Conservation (phyloP, 2,888 invertebrate genomes). For the Campoplex capitator region DNA sequence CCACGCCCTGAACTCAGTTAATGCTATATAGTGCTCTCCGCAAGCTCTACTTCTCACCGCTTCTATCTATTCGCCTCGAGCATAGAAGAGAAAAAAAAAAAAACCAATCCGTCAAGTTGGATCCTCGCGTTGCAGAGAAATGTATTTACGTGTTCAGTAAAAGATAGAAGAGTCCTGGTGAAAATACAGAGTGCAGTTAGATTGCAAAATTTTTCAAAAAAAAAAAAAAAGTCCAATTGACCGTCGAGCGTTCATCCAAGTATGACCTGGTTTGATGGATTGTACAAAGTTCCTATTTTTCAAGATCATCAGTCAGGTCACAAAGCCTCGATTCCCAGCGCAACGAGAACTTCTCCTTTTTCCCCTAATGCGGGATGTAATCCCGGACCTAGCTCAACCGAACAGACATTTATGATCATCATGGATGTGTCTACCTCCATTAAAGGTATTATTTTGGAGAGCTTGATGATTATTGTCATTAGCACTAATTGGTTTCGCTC, state of each 20-base stretch:
- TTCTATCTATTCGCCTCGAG: slow-evolving; percentile 23
- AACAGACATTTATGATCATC: neutral
- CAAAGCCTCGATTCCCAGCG: neutral
- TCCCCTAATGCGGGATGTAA: neutral
- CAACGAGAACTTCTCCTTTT: neutral
- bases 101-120: slow-evolving; percentile 20
- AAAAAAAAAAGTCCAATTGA: neutral
- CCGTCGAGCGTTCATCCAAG: neutral
- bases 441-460: neutral
- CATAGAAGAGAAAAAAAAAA: neutral
- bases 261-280: neutral
- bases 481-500: slow-evolving; percentile 18
- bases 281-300: neutral
- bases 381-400: neutral
- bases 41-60: slow-evolving; percentile 43
- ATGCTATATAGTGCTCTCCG: slow-evolving; percentile 48
- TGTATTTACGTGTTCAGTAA: neutral
- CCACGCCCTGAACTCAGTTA: slow-evolving; percentile 58
- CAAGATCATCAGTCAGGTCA: neutral
- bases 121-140: neutral
- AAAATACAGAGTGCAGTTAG: neutral
- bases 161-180: neutral
- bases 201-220: neutral
- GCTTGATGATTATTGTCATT: slow-evolving; percentile 11
- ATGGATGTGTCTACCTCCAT: neutral